Evolutionary conservation across 2,797 vertebrate genomes (phyloP).

Genomic region (Halcyon smyrnensis): DNA sequence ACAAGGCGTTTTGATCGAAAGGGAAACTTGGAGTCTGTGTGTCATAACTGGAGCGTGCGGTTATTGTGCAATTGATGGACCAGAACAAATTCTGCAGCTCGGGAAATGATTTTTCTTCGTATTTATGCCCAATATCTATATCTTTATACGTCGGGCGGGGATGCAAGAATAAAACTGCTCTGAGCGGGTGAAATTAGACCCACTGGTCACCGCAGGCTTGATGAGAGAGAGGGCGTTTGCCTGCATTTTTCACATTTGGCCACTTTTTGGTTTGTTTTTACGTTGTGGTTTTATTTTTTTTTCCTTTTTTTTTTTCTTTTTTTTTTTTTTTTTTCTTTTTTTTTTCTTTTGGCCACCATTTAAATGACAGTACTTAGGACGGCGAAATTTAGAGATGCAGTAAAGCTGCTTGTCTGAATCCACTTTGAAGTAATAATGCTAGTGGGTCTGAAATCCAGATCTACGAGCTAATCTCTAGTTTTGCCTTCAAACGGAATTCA

Average conservation of each 20-base stretch:
- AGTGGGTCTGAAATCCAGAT: slow-evolving; percentile 71
- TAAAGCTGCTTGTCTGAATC: slow-evolving; percentile 64
- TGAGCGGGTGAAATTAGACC: not conserved
- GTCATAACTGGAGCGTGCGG: not conserved
- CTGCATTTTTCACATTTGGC: not conserved
- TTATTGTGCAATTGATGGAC: not conserved
- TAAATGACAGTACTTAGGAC: slow-evolving; percentile 73
- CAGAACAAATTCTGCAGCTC: not conserved
- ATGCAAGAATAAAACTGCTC: not conserved
- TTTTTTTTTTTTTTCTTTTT: fast-evolving
- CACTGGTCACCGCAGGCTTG: not conserved
- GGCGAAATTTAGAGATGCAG: slow-evolving; percentile 41
- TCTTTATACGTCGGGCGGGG: fast-evolving
- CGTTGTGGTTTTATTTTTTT: too few relatives aligned
- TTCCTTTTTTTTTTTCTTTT: not conserved
- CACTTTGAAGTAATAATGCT: slow-evolving; percentile 75
- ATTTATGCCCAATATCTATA: not conserved
- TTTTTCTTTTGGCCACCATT: not conserved
- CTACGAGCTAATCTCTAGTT: slow-evolving; percentile 80
- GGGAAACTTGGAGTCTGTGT: not conserved
- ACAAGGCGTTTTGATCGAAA: not conserved
- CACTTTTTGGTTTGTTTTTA: not conserved
- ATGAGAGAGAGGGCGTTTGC: not conserved
- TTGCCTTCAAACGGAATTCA: slow-evolving; percentile 79
- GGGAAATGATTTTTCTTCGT: not conserved